phyloP scores from a whole-genome alignment of 2,888 invertebrate genomes.

The Cryptocheilus praepositus region DNA sequence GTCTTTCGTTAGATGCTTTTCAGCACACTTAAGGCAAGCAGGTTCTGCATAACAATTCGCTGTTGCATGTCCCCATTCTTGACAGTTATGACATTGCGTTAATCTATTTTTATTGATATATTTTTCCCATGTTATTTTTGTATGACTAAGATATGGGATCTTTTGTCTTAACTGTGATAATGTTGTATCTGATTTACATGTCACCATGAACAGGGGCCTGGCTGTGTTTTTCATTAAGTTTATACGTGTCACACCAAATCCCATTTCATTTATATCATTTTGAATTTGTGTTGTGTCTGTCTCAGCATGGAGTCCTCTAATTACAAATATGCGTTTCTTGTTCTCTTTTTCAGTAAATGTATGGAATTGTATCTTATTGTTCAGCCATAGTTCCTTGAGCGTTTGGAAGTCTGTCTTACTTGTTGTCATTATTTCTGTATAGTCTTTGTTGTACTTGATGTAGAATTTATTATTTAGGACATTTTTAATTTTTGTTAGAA shows the following conservation, averaged over 20 bases:
- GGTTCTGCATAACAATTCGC: slow-evolving; percentile 46
- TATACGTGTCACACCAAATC: slow-evolving; percentile 20
- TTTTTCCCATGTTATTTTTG: slow-evolving; percentile 42
- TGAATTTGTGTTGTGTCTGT: neutral
- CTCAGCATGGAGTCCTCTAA: slow-evolving; percentile 3
- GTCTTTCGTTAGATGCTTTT: slow-evolving; percentile 48
- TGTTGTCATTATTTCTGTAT: neutral
- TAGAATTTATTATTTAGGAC: too few species aligned
- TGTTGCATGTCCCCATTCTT: slow-evolving; percentile 58
- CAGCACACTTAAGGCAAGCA: slow-evolving; percentile 55
- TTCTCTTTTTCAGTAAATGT: slow-evolving; percentile 10
- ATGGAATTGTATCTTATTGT: slow-evolving; percentile 5
- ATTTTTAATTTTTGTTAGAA: too few species aligned
- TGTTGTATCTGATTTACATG: slow-evolving; percentile 25
- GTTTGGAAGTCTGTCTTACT: neutral
- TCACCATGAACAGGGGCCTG: slow-evolving; percentile 41
- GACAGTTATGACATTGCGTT: slow-evolving; percentile 58
- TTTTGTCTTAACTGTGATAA: slow-evolving; percentile 36
- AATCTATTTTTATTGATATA: slow-evolving; percentile 45
- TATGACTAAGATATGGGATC: neutral
- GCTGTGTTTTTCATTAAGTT: slow-evolving; percentile 45
- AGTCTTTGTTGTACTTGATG: too few species aligned
- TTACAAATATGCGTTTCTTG: neutral
- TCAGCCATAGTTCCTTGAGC: neutral
- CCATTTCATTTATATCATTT: slow-evolving; percentile 14